These are phyloP conservation scores for Macrosiphum euphorbiae DNA, from an alignment of 2,888 invertebrate species.

Conservation along the genomic window DNA sequence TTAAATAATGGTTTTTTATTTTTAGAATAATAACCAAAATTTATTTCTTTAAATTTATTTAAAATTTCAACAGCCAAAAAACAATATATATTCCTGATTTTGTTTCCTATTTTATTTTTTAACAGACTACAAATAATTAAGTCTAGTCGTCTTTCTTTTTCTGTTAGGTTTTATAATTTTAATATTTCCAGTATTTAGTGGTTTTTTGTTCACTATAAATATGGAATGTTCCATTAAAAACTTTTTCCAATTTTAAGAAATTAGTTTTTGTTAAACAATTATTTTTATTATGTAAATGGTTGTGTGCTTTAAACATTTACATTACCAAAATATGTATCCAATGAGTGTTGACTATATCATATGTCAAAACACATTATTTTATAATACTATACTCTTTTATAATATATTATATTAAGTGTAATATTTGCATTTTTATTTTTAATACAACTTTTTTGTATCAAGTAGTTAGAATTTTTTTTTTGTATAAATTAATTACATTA, in stretches of 20 bases:
- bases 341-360: background rate
- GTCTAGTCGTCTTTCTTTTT: background rate
- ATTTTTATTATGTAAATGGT: background rate
- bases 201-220: background rate
- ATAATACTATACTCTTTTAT: background rate
- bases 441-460: background rate
- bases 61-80: background rate
- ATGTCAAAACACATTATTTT: background rate
- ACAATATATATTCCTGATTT: background rate
- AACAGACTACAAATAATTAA: background rate
- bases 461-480: background rate
- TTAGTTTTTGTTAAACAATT: background rate
- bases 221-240: background rate
- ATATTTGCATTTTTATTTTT: constrained; percentile 4
- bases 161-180: background rate
- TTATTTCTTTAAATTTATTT: background rate
- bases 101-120: constrained; percentile 13
- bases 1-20: background rate
- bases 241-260: background rate
- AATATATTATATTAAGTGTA: background rate
- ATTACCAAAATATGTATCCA: background rate
- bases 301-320: background rate
- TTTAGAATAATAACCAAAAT: background rate
- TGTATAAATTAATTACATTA: background rate
- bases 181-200: background rate